Conservation (phyloP, 2,888 invertebrate species). For the Campoplex capitator region DNA sequence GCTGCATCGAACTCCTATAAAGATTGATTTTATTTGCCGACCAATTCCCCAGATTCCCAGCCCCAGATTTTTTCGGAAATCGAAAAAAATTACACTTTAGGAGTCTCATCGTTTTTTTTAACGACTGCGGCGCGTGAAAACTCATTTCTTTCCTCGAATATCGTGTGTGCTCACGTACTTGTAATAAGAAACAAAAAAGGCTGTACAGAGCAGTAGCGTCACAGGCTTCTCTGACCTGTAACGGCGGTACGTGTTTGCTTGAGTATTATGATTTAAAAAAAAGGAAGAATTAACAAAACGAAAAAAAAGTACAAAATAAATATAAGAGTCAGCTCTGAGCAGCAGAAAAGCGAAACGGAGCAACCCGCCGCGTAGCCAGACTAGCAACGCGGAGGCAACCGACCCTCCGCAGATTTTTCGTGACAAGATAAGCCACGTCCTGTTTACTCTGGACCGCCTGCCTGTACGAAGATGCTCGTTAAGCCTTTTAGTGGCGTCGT, state of each 20-base stretch:
- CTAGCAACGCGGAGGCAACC: constrained; percentile 71
- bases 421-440: constrained; percentile 85
- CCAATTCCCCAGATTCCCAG: background rate
- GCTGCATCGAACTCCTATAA: background rate
- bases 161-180: constrained; percentile 53
- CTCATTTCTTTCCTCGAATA: constrained; percentile 46
- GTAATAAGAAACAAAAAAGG: constrained; percentile 65
- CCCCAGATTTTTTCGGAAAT: background rate
- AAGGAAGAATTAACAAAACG: constrained; percentile 36
- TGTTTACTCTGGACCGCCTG: constrained; percentile 81
- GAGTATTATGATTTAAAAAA: constrained; percentile 70
- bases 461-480: constrained; percentile 84
- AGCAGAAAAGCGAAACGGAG: constrained; percentile 63
- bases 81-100: background rate
- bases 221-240: constrained; percentile 38
- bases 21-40: constrained; percentile 1
- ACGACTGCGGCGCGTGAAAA: constrained; percentile 23
- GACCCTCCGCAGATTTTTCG: constrained; percentile 83
- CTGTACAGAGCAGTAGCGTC: constrained; percentile 54
- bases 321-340: constrained; percentile 71
- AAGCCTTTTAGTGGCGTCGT: constrained; percentile 83
- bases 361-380: constrained; percentile 62
- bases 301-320: constrained; percentile 56
- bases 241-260: constrained; percentile 74
- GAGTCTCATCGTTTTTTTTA: constrained; percentile 31